phyloP scores from a whole-genome alignment of 2,113 vertebrate species.

The Saguinus imperator region DNA sequence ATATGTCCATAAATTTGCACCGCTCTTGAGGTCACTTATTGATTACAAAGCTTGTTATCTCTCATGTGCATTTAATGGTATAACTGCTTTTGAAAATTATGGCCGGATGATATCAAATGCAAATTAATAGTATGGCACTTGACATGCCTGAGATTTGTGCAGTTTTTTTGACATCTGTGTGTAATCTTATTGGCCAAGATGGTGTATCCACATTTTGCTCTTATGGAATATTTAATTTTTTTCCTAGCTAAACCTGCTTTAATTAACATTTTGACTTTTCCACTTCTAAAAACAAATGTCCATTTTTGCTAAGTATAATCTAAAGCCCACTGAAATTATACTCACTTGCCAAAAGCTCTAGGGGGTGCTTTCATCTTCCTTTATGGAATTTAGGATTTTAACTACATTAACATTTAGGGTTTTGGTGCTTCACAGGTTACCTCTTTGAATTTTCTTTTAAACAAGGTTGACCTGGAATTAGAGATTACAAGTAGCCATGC shows the following conservation, averaged over 20 bases:
- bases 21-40: slow-evolving; percentile 28
- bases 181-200: slow-evolving; percentile 14
- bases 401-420: neutral
- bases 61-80: neutral
- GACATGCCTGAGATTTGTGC: neutral
- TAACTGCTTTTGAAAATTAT: slow-evolving; percentile 26
- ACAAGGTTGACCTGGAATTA: neutral
- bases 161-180: neutral
- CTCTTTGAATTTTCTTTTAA: slow-evolving; percentile 49
- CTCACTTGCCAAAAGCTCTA: slow-evolving; percentile 12
- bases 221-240: neutral
- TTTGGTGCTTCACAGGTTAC: neutral
- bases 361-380: neutral
- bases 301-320: slow-evolving; percentile 25
- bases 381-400: slow-evolving; percentile 15
- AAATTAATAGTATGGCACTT: neutral
- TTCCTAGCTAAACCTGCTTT: neutral
- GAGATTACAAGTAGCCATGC: neutral
- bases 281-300: slow-evolving; percentile 10
- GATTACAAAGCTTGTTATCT: slow-evolving; percentile 41
- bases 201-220: neutral
- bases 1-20: neutral
- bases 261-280: slow-evolving; percentile 51
- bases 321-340: neutral
- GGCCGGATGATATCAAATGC: neutral